Base-by-base conservation (phyloP, 2,797 vertebrate species). In the Oreonectes daqikongensis region DNA sequence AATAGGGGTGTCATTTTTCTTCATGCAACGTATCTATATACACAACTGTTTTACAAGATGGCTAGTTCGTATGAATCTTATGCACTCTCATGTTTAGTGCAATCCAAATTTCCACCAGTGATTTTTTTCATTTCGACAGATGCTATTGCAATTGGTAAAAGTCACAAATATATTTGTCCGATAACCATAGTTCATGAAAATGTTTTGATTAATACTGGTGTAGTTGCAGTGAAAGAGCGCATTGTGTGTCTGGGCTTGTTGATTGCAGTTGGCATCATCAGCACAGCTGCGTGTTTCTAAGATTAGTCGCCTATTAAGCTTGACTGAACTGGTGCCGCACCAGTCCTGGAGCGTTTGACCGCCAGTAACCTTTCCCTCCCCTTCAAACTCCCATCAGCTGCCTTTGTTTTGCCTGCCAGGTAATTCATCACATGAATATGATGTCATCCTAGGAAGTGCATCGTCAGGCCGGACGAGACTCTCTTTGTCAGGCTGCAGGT, bases 341-440 rank as follows among this genome's bases (percentile, higher is more conserved):
- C 40, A 18, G 6, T 69, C 46, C 78, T 76, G 9, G 12, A 22
- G 0, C 48, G 26, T 50, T 69, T 86, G 90, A 79, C 86, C 90
- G 85, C 5, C 70, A 85, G 84, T 92, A 90, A 92, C 90, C 89
- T 55, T 64, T 86, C 63, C 81, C 77, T 79, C 83, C 85, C 86
- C 78, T n/a, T n/a, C n/a, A n/a, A n/a, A 83, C 85, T 76, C 42
- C 81, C 74, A 75, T 82, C 81, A 80, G 78, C 72, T 78, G 32
- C 72, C 84, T 75, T 92, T 92, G 91, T 93, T 84, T 90, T 69
- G 17, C 89, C 85, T 85, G 82, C 82, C 87, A 92, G 92, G 90
- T 91, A 92, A 86, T 89, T 83, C 84, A 65, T 90, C 90, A 92
- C 89, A 90, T 91, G 89, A 79, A 60, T 55, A 57, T 70, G 69